phyloP scores from a whole-genome alignment of 2,888 invertebrate genomes.

The Steinernema hermaphroditum region DNA sequence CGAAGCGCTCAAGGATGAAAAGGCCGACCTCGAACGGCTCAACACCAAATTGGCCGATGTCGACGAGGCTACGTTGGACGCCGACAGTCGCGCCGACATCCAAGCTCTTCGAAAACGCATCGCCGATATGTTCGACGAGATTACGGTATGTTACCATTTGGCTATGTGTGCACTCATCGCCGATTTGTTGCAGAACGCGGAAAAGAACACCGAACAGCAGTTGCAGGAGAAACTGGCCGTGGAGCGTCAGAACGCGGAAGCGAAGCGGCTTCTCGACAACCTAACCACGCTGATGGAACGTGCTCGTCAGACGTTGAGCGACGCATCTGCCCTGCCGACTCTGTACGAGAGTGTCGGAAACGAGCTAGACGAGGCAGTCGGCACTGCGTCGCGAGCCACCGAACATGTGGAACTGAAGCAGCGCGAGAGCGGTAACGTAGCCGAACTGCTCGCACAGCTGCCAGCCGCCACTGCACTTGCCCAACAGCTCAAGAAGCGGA shows the following conservation, averaged over 20 bases:
- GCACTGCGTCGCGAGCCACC: background rate
- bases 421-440: conserved; percentile 26
- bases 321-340: background rate
- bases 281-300: background rate
- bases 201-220: background rate
- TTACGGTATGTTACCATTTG: background rate
- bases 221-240: background rate
- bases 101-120: background rate
- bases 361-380: background rate
- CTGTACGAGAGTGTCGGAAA: background rate
- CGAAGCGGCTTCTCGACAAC: conserved; percentile 10
- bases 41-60: background rate
- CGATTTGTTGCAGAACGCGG: background rate
- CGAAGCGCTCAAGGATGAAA: background rate
- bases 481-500: conserved; percentile 44
- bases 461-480: conserved; percentile 34
- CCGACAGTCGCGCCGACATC: background rate
- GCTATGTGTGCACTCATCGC: too few relatives aligned
- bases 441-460: conserved; percentile 42
- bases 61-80: background rate
- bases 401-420: conserved; percentile 11
- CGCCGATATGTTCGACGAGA: background rate
- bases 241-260: background rate
- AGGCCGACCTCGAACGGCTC: background rate
- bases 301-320: conserved; percentile 1